These are phyloP conservation scores for mouse (Mus musculus) DNA, from an alignment of 2,113 vertebrate genomes.

Conservation along the genomic window GRCm39 chr7:42650501-42651000, in stretches of 20 bases:
- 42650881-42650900: neutral
- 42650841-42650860: neutral
- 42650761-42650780: no score
- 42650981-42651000: neutral
- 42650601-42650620: no score
- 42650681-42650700: neutral
- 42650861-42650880: constrained; percentile 35
- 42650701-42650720: neutral
- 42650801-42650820: no score
- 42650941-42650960: constrained; percentile 52
- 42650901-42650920: neutral
- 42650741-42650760: no score
- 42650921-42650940: constrained; percentile 32
- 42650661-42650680: neutral
- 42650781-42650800: neutral
- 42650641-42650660: neutral
- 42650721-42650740: neutral
- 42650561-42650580: no score
- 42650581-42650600: no score
- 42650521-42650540: no score
- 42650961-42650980: constrained; percentile 9
- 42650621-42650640: no score
- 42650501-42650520: no score
- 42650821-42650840: neutral
- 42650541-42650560: no score